Evolutionary conservation across 2,113 vertebrate genomes (phyloP), one percentile per base, ranked within the genome.

Genomic region (Halcyon malimbica): DNA sequence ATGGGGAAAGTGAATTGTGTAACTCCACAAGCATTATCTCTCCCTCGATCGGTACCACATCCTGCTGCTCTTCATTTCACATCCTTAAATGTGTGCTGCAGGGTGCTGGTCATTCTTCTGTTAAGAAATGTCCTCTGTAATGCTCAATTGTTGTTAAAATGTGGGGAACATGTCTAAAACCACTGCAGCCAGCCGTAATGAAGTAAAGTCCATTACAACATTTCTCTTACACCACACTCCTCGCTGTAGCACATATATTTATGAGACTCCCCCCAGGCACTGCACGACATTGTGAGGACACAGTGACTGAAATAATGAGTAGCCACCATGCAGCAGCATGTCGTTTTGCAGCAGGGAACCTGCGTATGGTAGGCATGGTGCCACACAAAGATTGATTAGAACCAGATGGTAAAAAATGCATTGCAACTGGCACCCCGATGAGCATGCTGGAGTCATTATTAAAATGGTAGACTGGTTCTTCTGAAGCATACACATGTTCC

Each of bases 381-480:
- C 86, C 76, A 89, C 75, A 17, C 26, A 77, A 82, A 93, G 89
- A 96, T 81, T 88, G 93, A 96, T 91, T 95, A 76, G 50, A 80
- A 94, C 56, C 86, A 96, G 90, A 92, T 92, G 90, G 83, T 83
- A 82, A 93, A 94, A 96, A 94, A 79, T 23, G n/a, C 79, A 41
- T 39, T 81, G 53, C 69, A 68, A 46, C 35, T 62, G 60, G 51
- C 2, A 0, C 35, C 76, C 82, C 35, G 35, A 86, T 73, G 83
- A 67, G 70, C 37, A 68, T 50, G 65, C 54, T 76, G 53, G n/a
- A 90, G 16, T 92, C 54, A 33, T 86, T 65, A 92, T 63, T 91
- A 56, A 87, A 91, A 86, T 33, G 41, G 53, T 80, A 86, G 56
- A 42, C 41, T 19, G 8, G 16, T 83, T n/a, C n/a, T 87, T 26